Evolutionary conservation across 2,888 invertebrate genomes (phyloP).

Genomic region (Mimumesa dahlbomi): DNA sequence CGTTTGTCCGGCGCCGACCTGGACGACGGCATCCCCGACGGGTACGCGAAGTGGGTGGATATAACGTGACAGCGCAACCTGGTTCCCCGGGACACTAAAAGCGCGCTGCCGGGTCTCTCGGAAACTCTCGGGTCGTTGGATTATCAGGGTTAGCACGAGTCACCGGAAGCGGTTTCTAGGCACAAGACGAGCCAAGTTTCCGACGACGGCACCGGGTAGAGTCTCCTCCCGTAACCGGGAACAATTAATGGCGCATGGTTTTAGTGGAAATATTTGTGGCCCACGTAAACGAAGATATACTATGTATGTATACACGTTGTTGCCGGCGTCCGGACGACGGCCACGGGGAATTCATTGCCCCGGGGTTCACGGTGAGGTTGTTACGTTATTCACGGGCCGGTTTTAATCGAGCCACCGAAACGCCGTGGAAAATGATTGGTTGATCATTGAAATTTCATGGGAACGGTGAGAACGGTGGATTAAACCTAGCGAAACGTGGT

Average conservation of each 20-base stretch:
- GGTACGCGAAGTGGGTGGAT: slow-evolving; percentile 14
- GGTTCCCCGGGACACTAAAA: background rate
- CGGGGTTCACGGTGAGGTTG: too few relatives aligned
- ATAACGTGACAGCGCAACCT: slow-evolving; percentile 7
- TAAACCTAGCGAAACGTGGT: too few relatives aligned
- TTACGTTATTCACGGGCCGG: too few relatives aligned
- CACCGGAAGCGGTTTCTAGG: slow-evolving; percentile 28
- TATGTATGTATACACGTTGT: too few relatives aligned
- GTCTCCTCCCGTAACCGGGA: slow-evolving; percentile 15
- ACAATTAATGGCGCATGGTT: slow-evolving; percentile 37
- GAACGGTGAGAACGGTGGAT: too few relatives aligned
- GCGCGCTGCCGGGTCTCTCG: background rate
- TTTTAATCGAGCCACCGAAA: too few relatives aligned
- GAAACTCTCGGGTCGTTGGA: slow-evolving; percentile 32
- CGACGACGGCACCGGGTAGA: slow-evolving; percentile 10
- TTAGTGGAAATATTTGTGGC: background rate
- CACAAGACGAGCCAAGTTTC: slow-evolving; percentile 14
- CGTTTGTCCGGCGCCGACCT: background rate
- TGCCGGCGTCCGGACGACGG: too few relatives aligned
- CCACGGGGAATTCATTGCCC: too few relatives aligned
- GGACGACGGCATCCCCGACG: too few relatives aligned
- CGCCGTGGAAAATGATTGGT: too few relatives aligned
- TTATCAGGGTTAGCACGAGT: slow-evolving; percentile 43
- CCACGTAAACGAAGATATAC: too few relatives aligned
- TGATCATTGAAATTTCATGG: too few relatives aligned